phyloP scores from a whole-genome alignment of 37 sponge, comb jelly and placozoan genomes.

The Halisarca cf. caerulea region DNA sequence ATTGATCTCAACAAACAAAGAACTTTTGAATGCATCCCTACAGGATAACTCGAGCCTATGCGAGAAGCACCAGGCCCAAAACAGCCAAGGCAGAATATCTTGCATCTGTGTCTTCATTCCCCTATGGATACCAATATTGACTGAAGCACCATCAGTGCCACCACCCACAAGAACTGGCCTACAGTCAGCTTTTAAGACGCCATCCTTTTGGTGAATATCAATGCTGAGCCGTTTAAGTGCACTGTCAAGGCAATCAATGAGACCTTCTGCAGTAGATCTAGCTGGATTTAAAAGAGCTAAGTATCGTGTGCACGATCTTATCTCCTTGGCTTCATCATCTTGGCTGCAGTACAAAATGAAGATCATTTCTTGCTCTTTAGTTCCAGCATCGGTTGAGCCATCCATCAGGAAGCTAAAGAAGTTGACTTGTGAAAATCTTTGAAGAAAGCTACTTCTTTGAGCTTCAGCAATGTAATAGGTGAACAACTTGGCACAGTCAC shows the following conservation, averaged over 20 bases:
- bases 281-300: background rate
- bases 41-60: constrained; percentile 56
- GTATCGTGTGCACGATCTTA: background rate
- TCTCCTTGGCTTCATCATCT: background rate
- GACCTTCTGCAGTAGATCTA: constrained; percentile 33
- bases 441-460: background rate
- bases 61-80: constrained; percentile 27
- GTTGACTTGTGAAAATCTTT: background rate
- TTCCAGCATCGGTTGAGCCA: constrained; percentile 47
- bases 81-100: constrained; percentile 41
- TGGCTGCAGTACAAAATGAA: background rate
- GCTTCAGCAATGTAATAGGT: constrained; percentile 7
- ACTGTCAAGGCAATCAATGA: constrained; percentile 40
- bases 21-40: constrained; percentile 51
- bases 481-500: background rate
- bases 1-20: constrained; percentile 34
- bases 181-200: too few relatives aligned
- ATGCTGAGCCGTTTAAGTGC: constrained; percentile 47
- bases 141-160: constrained; percentile 71
- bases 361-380: constrained; percentile 56
- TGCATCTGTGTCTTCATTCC: constrained; percentile 62
- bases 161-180: constrained; percentile 51
- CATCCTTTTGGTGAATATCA: too few relatives aligned
- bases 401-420: constrained; percentile 72
- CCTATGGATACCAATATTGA: constrained; percentile 48